These are phyloP conservation scores for Turdus rufiventris DNA, from an alignment of 2,113 vertebrate species.

Conservation along the genomic window DNA sequence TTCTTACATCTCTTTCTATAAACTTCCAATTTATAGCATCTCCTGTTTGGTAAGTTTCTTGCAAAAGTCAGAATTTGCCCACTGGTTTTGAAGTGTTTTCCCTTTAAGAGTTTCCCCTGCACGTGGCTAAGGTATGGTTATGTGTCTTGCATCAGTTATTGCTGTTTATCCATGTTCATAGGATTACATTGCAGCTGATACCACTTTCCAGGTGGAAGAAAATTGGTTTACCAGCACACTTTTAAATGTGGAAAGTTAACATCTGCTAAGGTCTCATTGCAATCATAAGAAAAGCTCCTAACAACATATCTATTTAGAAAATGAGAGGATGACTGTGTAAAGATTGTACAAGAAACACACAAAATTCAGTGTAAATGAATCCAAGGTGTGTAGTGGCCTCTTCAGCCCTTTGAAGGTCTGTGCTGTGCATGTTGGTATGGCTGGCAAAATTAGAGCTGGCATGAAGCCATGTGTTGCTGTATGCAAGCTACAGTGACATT, in stretches of 20 bases:
- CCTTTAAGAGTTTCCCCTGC: background rate
- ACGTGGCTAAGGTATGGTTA: background rate
- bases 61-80: background rate
- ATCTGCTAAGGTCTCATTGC: background rate
- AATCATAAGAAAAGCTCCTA: background rate
- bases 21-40: background rate
- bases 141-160: background rate
- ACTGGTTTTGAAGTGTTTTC: background rate
- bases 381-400: background rate
- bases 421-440: background rate
- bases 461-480: background rate
- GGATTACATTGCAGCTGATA: background rate
- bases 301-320: background rate
- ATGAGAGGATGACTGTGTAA: background rate
- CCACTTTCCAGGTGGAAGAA: background rate
- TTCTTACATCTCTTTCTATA: background rate
- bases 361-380: background rate
- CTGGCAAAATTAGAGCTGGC: background rate
- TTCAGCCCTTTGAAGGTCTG: background rate
- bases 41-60: background rate
- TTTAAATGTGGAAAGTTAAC: background rate
- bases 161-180: background rate
- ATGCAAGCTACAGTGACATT: background rate
- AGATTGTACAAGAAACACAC: background rate
- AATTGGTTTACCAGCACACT: background rate